Conservation (phyloP, 2,797 vertebrate genomes). For the Benthosema pterotum region DNA sequence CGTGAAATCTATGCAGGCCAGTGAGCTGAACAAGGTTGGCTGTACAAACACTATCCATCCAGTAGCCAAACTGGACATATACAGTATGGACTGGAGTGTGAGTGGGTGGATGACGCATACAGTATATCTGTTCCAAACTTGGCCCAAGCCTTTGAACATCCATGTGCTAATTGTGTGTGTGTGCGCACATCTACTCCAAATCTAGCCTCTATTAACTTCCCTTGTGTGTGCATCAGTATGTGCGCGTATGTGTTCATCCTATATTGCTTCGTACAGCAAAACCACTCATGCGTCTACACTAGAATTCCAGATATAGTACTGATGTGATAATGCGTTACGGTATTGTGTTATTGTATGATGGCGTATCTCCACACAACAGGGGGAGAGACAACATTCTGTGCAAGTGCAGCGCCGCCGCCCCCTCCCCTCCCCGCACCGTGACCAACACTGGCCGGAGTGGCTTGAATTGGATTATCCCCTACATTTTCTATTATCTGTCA, state of each 20-base stretch:
- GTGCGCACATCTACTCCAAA: not conserved
- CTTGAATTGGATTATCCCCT: conserved; percentile 75
- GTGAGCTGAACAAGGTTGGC: conserved; percentile 19
- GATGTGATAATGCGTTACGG: conserved; percentile 55
- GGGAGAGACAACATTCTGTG: conserved; percentile 40
- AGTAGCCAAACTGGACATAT: conserved; percentile 20
- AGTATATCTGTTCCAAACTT: no score
- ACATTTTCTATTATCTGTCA: conserved; percentile 69
- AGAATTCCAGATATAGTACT: conserved; percentile 61
- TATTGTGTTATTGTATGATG: conserved; percentile 40
- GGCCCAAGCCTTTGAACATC: not conserved
- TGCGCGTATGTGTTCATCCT: not conserved
- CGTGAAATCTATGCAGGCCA: conserved; percentile 11
- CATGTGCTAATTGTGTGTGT: not conserved
- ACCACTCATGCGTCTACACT: conserved; percentile 48
- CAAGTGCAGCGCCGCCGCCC: conserved; percentile 7
- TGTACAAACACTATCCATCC: conserved; percentile 27
- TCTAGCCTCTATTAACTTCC: conserved; percentile 1
- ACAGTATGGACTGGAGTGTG: not conserved
- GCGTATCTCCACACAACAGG: conserved; percentile 50
- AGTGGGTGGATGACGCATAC: not conserved
- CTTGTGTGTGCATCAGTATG: conserved; percentile 1
- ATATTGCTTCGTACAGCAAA: conserved; percentile 46
- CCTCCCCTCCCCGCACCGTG: conserved; percentile 42
- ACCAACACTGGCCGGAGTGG: conserved; percentile 58